phyloP scores from a whole-genome alignment of 1,140 invertebrate species.

The Cyclina sinensis region DNA sequence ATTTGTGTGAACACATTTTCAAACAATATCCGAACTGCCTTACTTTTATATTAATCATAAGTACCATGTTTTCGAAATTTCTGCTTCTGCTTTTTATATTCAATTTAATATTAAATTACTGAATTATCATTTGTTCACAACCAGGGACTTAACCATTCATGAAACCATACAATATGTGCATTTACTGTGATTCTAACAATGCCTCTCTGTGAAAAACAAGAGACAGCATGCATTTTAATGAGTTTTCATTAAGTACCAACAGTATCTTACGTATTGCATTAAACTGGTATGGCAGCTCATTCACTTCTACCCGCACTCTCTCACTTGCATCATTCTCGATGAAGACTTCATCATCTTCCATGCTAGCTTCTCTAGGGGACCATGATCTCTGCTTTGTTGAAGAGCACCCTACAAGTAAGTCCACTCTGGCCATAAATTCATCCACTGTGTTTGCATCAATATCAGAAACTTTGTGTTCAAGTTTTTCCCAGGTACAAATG shows the following conservation, averaged over 20 bases:
- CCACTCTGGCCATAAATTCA: slow-evolving; percentile 93
- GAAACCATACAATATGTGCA: no score
- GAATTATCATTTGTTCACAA: no score
- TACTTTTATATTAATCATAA: no score
- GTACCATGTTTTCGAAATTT: no score
- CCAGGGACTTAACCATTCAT: no score
- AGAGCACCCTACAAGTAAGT: background rate
- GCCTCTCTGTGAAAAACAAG: no score
- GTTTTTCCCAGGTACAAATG: slow-evolving; percentile 98
- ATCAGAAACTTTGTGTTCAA: slow-evolving; percentile 95
- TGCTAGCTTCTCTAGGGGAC: background rate
- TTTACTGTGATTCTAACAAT: no score
- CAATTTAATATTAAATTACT: no score
- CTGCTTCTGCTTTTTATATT: no score
- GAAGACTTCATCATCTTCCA: background rate
- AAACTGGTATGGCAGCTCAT: slow-evolving; percentile 71
- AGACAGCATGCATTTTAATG: no score
- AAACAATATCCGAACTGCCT: no score
- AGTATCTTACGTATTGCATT: slow-evolving; percentile 45
- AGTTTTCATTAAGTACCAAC: background rate
- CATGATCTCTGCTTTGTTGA: background rate
- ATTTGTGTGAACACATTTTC: no score
- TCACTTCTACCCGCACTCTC: slow-evolving; percentile 75
- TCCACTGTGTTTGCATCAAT: slow-evolving; percentile 94
- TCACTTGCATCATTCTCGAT: slow-evolving; percentile 50